Evolutionary conservation across 2,113 vertebrate genomes (phyloP).

Genomic region (Poecilia latipinna): DNA sequence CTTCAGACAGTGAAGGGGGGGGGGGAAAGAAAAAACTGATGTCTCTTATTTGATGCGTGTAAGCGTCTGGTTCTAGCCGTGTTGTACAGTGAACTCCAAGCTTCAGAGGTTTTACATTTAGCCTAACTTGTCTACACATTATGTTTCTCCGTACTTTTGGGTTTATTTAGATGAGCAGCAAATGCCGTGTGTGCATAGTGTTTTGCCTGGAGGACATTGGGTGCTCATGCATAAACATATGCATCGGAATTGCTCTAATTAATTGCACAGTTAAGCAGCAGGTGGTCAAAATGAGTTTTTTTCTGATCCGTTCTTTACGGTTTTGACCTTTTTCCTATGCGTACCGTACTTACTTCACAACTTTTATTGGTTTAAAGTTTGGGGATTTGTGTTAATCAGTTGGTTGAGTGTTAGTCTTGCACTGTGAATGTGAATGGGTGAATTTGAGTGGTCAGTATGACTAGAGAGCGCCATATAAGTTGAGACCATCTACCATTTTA

Average conservation of each 20-base stretch:
- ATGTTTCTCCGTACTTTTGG: too few species aligned
- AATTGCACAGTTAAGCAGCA: slow-evolving; percentile 39
- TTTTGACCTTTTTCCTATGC: slow-evolving; percentile 33
- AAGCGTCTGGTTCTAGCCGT: too few species aligned
- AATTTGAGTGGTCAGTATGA: too few species aligned
- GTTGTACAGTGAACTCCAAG: too few species aligned
- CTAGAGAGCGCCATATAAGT: too few species aligned
- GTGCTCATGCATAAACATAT: slow-evolving; percentile 50
- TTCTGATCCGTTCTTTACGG: slow-evolving; percentile 1
- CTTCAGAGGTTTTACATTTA: too few species aligned
- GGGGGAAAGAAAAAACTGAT: too few species aligned
- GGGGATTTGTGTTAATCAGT: too few species aligned
- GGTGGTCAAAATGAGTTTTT: slow-evolving; percentile 18
- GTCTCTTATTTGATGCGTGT: too few species aligned
- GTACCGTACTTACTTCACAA: slow-evolving; percentile 1
- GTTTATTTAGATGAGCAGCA: slow-evolving; percentile 13
- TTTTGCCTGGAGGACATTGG: slow-evolving; percentile 31
- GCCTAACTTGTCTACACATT: background rate
- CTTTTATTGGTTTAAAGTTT: background rate
- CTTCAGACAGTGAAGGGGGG: too few species aligned
- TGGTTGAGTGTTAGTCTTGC: too few species aligned
- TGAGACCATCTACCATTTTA: background rate
- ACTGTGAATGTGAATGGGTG: too few species aligned
- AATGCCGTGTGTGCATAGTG: slow-evolving; percentile 5
- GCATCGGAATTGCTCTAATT: slow-evolving; percentile 22